Evolutionary conservation across 2,888 invertebrate genomes (phyloP).

Genomic region (Oxytorus armatus): DNA sequence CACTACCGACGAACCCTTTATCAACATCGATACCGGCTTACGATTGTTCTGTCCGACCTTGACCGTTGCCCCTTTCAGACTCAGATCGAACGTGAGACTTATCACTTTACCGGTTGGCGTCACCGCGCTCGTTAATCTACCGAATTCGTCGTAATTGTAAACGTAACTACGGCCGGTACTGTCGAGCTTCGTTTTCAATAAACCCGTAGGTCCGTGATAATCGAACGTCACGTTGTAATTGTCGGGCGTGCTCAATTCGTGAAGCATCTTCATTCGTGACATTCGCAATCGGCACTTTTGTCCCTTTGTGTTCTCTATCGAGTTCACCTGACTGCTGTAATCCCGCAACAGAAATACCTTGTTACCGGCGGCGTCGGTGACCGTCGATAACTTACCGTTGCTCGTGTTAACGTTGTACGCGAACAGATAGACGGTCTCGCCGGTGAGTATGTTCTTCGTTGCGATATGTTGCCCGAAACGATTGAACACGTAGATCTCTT

Average conservation of each 20-base stretch:
- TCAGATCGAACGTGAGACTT: constrained; percentile 94
- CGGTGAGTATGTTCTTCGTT: constrained; percentile 97
- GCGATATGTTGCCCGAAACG: constrained; percentile 97
- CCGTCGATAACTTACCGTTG: constrained; percentile 96
- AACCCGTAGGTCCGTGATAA: constrained; percentile 95
- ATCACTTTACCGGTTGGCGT: constrained; percentile 98
- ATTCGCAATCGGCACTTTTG: constrained; percentile 95
- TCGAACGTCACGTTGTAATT: constrained; percentile 97
- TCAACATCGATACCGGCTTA: constrained; percentile 93
- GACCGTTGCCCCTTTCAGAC: constrained; percentile 95
- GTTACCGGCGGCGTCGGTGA: constrained; percentile 96
- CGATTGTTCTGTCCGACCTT: constrained; percentile 93
- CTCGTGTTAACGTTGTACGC: constrained; percentile 98
- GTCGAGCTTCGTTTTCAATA: constrained; percentile 95
- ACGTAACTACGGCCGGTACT: constrained; percentile 96
- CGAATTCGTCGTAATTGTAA: constrained; percentile 98
- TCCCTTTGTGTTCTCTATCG: constrained; percentile 96
- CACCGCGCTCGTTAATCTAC: constrained; percentile 94
- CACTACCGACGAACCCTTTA: constrained; percentile 94
- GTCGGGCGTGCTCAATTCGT: constrained; percentile 95
- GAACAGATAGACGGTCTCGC: constrained; percentile 96
- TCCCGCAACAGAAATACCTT: constrained; percentile 93
- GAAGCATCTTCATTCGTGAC: constrained; percentile 96
- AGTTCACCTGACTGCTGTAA: constrained; percentile 95
- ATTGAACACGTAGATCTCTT: constrained; percentile 97